phyloP scores from a whole-genome alignment of 2,797 vertebrate species.

The Pogonophryne albipinna region DNA sequence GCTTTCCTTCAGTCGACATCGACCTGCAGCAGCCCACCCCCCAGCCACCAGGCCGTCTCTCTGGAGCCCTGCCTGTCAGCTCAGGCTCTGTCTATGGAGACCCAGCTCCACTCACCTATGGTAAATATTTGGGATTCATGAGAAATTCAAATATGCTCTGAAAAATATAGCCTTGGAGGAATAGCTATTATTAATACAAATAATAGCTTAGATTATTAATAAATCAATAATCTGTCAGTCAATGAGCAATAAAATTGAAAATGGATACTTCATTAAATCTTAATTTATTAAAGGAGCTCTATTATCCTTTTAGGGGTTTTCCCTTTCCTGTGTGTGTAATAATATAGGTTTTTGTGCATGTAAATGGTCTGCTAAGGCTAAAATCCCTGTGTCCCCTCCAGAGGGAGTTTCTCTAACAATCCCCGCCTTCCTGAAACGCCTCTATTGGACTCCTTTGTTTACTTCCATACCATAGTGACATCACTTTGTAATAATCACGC shows the following conservation, averaged over 20 bases:
- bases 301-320: too few species aligned
- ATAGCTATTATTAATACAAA: neutral
- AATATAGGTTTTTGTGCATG: too few species aligned
- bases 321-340: too few species aligned
- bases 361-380: too few species aligned
- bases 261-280: neutral
- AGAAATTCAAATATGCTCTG: neutral
- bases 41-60: constrained; percentile 48
- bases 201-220: neutral
- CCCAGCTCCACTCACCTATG: constrained; percentile 52
- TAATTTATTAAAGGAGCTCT: too few species aligned
- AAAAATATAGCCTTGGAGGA: neutral
- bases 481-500: too few species aligned
- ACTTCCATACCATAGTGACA: too few species aligned
- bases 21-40: constrained; percentile 33
- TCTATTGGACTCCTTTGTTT: too few species aligned
- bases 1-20: constrained; percentile 46
- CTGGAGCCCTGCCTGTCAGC: constrained; percentile 43
- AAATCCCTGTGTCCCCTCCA: too few species aligned
- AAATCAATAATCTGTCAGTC: neutral
- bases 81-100: constrained; percentile 42
- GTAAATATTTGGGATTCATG: constrained; percentile 43
- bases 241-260: neutral
- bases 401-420: too few species aligned
- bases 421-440: too few species aligned